Base-by-base conservation (phyloP, 2,888 invertebrate species). In the Adelphocoris suturalis region DNA sequence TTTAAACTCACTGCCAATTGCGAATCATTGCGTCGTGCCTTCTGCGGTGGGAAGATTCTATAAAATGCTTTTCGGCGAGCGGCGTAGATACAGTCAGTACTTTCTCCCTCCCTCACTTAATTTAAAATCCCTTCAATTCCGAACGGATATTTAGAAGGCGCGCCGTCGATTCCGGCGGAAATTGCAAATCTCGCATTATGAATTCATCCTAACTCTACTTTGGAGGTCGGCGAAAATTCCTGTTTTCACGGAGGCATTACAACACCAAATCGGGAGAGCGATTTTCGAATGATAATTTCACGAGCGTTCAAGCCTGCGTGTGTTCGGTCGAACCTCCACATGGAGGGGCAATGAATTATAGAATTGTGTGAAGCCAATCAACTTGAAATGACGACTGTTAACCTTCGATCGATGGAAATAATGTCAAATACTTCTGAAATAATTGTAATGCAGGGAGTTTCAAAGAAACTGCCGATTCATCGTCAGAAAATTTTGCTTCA, bases 171-270 rank as follows among this genome's bases (percentile, higher is more conserved):
- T 28, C 7, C 7, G 19, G 11, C 78, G 78, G 78, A 46, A 80
- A 80, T 80, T 27, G 78, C 28, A 16, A 80, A 80, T 80, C 37
- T 19, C 78, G n/a, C n/a, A 80, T 46, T 80, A 80, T 80, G 37
- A 47, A 80, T 80, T 80, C 78, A 47, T 80, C 47, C 37, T 19
- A 78, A 78, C 37, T 80, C 78, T 16, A n/a, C 68, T 46, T 16
- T 16, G 19, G n/a, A 16, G 37, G 46, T 75, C 28, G 23, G 23
- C 23, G 37, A 37, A 68, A 68, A 68, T 23, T 23, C 11, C 68
- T 0, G 68, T 23, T 68, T 68, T 68, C 68, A 68, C 68, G 0
- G 27, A 23, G 68, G 23, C 19, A 19, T 68, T 23, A 68, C 68
- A 0, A 19, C 68, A 23, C n/a, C 68, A 12, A 68, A 23, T 68